These are phyloP conservation scores for Hesperia comma DNA, from an alignment of 2,888 invertebrate species.

Conservation along the genomic window DNA sequence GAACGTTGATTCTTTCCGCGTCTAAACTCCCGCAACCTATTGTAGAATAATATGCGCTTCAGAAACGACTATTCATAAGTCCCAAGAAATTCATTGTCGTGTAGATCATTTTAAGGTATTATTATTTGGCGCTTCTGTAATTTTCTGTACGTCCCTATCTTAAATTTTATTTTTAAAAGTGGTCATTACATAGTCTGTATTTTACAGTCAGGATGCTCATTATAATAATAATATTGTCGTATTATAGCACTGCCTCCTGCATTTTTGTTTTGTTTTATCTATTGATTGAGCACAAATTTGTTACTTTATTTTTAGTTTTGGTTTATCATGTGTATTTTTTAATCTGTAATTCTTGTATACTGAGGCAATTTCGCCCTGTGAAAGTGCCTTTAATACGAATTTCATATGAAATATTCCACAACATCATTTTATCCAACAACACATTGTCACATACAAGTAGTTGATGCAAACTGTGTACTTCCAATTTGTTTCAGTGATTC, in stretches of 20 bases:
- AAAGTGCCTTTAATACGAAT: slow-evolving; percentile 66
- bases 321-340: slow-evolving; percentile 36
- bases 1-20: slow-evolving; percentile 54
- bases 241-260: slow-evolving; percentile 58
- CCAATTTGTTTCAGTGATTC: slow-evolving; percentile 27
- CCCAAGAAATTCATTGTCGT: slow-evolving; percentile 47
- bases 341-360: slow-evolving; percentile 7
- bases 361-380: slow-evolving; percentile 58
- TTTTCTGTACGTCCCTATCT: slow-evolving; percentile 46
- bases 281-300: slow-evolving; percentile 34
- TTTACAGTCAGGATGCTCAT: slow-evolving; percentile 73
- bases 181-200: slow-evolving; percentile 34
- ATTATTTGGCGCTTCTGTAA: slow-evolving; percentile 47
- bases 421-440: slow-evolving; percentile 10
- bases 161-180: slow-evolving; percentile 43
- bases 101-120: slow-evolving; percentile 48
- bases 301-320: slow-evolving; percentile 4
- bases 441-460: slow-evolving; percentile 49
- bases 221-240: slow-evolving; percentile 57
- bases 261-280: slow-evolving; percentile 42
- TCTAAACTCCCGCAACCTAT: slow-evolving; percentile 63
- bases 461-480: slow-evolving; percentile 29
- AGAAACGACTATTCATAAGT: slow-evolving; percentile 50
- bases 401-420: slow-evolving; percentile 45
- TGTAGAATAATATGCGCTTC: slow-evolving; percentile 62